Evolutionary conservation across 2,113 vertebrate genomes (phyloP), one percentile per base, ranked within the genome.

Genomic region (Machaerirhynchus nigripectus): DNA sequence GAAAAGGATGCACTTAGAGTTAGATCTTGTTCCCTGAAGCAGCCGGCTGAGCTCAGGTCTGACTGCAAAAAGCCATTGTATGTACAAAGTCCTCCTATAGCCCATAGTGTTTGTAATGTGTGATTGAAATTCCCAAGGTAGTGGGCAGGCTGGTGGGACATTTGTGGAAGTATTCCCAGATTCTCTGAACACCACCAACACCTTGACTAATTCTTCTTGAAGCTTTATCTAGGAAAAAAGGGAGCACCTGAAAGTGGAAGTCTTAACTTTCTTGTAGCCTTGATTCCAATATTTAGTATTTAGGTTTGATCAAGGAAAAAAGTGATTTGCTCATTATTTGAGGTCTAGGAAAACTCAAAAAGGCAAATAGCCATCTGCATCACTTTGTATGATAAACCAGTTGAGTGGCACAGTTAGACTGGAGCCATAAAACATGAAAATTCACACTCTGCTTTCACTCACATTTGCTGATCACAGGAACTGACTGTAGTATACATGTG

Each of bases 401-500:
- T 60, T 71, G n/a, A 24, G 53, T 60, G 19, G 7, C 52, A 18
- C 3, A 2, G 16, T 57, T 84, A 76, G 69, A 35, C 53, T 33
- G 44, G 12, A 78, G 24, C 37, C 67, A 23, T 55, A 39, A 77
- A 40, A 46, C 26, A 5, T 12, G 22, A 67, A 31, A 1, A 1
- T 37, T 76, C 2, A 12, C 28, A 42, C 21, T 46, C 39, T 30
- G 24, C 24, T 61, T 46, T 55, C 50, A 22, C 22, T 90, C 20
- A 10, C 1, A 0, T 65, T 63, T 87, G 21, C 65, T 73, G 42
- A 26, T 42, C 8, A 1, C 40, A 40, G 46, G 50, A 85, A 26
- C 60, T 84, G 56, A 27, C 33, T 73, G 39, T 52, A 85, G 23
- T 4, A 0, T 46, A 5, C 9, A 3, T 2, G 0, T 42, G 22